phyloP scores from a whole-genome alignment of 2,113 vertebrate species.

The Dicaeum eximium region DNA sequence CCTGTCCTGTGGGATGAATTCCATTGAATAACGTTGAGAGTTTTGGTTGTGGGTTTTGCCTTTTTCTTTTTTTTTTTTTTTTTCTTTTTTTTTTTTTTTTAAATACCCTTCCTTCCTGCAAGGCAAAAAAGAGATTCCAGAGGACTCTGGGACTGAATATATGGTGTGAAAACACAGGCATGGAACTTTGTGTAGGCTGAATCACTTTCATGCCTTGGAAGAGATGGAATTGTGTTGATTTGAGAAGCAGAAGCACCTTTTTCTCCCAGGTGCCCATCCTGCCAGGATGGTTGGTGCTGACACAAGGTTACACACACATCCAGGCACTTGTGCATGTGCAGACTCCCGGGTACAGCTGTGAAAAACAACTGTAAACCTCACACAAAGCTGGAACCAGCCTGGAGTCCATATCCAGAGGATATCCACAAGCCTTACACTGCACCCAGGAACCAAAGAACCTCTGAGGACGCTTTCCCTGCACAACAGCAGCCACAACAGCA shows the following conservation, averaged over 20 bases:
- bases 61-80: background rate
- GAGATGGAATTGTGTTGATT: background rate
- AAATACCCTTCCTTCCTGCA: background rate
- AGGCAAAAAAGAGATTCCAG: background rate
- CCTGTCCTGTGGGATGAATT: constrained; percentile 37
- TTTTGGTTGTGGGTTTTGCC: background rate
- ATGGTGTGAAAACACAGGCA: background rate
- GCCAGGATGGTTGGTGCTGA: background rate
- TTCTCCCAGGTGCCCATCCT: background rate
- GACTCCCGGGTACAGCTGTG: background rate
- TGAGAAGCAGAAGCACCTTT: background rate
- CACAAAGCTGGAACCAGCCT: background rate
- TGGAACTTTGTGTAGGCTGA: background rate
- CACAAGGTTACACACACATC: background rate
- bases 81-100: background rate
- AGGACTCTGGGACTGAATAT: background rate
- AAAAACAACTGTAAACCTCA: background rate
- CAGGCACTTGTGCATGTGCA: background rate
- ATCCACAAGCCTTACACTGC: background rate
- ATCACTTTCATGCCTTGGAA: background rate
- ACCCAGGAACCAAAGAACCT: background rate
- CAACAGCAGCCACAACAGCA: background rate
- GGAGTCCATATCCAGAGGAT: background rate
- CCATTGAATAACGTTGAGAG: background rate
- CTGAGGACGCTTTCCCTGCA: background rate